Percentiles rank a stretch among this genome's conserved stretches.
These are phyloP conservation scores for Torymus texanus DNA, from an alignment of 2,888 invertebrate species.

Conservation along the genomic window DNA sequence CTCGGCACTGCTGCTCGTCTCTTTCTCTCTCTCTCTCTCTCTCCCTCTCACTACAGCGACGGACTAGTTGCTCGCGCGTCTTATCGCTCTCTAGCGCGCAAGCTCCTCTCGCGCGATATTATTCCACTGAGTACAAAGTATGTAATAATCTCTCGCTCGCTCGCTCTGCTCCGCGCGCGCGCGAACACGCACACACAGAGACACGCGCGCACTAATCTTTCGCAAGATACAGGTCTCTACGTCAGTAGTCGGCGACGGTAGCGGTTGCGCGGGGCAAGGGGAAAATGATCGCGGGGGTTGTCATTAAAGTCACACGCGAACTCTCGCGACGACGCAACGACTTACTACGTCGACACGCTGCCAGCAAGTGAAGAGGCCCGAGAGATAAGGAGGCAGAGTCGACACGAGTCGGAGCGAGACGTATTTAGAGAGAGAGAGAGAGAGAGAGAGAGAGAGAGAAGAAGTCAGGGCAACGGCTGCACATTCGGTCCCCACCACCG, in stretches of 20 bases:
- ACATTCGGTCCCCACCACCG: too few species aligned
- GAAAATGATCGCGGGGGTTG: conserved; percentile 42
- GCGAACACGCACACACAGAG: too few species aligned
- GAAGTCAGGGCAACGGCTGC: too few species aligned
- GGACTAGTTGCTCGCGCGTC: background rate
- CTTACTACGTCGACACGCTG: conserved; percentile 19
- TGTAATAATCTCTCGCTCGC: background rate
- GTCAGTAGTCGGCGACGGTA: background rate
- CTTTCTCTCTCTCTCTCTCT: too few species aligned
- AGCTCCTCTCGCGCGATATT: background rate
- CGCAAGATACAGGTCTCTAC: background rate
- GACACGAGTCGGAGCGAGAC: too few species aligned
- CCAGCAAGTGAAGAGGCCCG: conserved; percentile 22
- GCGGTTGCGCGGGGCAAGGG: conserved; percentile 36
- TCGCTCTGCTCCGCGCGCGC: background rate
- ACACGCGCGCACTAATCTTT: conserved; percentile 26
- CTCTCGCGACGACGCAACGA: conserved; percentile 32
- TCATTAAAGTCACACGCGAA: conserved; percentile 13
- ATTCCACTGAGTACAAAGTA: background rate
- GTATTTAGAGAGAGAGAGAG: too few species aligned
- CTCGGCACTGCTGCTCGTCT: too few species aligned
- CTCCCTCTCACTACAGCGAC: too few species aligned
- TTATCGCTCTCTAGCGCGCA: background rate
- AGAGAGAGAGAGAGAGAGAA: too few species aligned
- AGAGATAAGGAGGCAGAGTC: too few species aligned